These are phyloP conservation scores for Stomatorhinus walkeri DNA, from an alignment of 2,797 vertebrate genomes.

Conservation along the genomic window DNA sequence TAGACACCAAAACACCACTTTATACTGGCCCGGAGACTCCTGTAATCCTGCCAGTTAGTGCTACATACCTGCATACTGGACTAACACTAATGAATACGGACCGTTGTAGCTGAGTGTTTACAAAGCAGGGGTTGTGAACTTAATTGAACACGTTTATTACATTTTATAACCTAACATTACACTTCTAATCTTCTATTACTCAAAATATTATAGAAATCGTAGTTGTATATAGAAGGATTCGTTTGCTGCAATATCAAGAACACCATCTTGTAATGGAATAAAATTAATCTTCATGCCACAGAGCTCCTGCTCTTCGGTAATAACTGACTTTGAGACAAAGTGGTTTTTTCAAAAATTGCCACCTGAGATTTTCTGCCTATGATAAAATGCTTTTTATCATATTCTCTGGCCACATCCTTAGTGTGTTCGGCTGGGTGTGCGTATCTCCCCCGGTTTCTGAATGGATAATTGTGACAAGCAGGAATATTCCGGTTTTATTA, in stretches of 20 bases:
- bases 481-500: not conserved
- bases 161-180: constrained; percentile 24
- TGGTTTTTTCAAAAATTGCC: not conserved
- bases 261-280: not conserved
- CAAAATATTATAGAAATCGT: constrained; percentile 11
- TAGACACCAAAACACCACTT: constrained; percentile 7
- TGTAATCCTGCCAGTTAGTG: not conserved
- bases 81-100: not conserved
- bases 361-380: not conserved
- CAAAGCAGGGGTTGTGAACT: not conserved
- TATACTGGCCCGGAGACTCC: constrained; percentile 6
- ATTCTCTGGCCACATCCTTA: not conserved
- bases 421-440: not conserved
- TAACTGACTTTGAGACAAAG: not conserved
- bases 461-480: not conserved
- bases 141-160: constrained; percentile 21
- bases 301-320: not conserved
- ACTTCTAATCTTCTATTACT: constrained; percentile 18
- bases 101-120: not conserved
- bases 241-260: constrained; percentile 17
- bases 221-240: constrained; percentile 10
- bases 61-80: constrained; percentile 13
- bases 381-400: not conserved
- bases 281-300: constrained; percentile 5
- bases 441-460: not conserved